phyloP scores from a whole-genome alignment of 2,113 vertebrate species.

The Orthonyx spaldingii region DNA sequence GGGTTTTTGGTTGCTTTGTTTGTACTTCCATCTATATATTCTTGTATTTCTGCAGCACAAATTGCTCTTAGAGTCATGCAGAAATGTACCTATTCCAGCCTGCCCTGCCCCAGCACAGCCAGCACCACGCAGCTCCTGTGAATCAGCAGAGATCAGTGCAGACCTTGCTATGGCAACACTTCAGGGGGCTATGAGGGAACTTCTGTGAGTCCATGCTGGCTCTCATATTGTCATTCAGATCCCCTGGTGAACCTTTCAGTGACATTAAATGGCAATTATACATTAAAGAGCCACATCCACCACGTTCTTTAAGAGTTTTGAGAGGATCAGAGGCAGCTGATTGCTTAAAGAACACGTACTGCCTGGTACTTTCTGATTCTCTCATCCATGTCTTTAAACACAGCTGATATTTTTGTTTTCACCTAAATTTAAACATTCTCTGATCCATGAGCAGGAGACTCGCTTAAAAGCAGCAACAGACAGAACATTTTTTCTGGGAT shows the following conservation, averaged over 20 bases:
- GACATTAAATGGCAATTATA: background rate
- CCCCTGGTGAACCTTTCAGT: background rate
- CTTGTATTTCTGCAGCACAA: background rate
- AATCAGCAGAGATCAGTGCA: background rate
- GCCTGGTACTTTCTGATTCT: conserved; percentile 4
- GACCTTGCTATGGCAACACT: conserved; percentile 10
- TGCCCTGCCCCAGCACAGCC: background rate
- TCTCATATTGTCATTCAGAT: background rate
- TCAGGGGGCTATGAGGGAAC: background rate
- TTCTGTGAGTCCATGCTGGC: background rate
- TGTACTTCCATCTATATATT: background rate
- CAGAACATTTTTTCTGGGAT: conserved; percentile 1
- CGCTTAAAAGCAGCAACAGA: background rate
- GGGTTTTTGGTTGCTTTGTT: background rate
- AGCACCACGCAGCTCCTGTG: background rate
- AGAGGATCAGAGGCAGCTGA: background rate
- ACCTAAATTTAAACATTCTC: conserved; percentile 39
- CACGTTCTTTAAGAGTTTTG: background rate
- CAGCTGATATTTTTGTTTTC: conserved; percentile 28
- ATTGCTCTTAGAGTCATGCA: background rate
- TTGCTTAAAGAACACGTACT: background rate
- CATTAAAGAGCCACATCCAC: background rate
- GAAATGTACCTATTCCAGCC: background rate
- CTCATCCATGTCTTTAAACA: conserved; percentile 15
- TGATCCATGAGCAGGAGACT: background rate